Evolutionary conservation across 1,140 invertebrate genomes (phyloP).

Genomic region (Drosophila paulistorum): DNA sequence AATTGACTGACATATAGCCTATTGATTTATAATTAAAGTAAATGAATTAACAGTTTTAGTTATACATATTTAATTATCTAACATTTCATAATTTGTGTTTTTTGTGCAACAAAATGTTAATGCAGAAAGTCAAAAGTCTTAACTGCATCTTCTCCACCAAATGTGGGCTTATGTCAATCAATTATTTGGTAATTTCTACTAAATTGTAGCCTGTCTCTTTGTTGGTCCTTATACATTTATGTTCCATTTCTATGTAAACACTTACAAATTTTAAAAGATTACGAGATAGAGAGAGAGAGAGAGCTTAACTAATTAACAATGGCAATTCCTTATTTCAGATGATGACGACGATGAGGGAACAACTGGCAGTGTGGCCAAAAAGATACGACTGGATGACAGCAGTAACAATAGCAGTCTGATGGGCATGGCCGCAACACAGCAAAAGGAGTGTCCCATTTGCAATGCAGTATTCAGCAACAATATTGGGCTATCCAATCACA

Average conservation of each 20-base stretch:
- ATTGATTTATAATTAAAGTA: too few species aligned
- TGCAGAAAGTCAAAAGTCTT: too few species aligned
- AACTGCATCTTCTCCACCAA: too few species aligned
- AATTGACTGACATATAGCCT: too few species aligned
- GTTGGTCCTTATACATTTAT: not conserved
- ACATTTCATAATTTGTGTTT: too few species aligned
- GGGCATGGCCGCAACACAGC: conserved; percentile 48
- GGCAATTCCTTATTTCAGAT: conserved; percentile 37
- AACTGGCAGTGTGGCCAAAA: conserved; percentile 61
- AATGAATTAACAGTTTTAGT: too few species aligned
- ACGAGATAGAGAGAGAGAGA: not conserved
- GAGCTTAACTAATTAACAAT: not conserved
- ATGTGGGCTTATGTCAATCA: too few species aligned
- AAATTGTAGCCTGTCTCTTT: not conserved
- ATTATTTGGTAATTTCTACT: too few species aligned
- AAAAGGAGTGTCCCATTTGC: conserved; percentile 79
- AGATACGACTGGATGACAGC: conserved; percentile 72
- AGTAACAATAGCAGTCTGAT: conserved; percentile 64
- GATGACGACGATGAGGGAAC: conserved; percentile 69
- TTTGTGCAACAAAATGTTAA: too few species aligned
- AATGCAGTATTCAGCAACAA: conserved; percentile 79
- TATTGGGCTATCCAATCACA: conserved; percentile 81
- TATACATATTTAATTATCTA: too few species aligned
- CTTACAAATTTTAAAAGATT: not conserved
- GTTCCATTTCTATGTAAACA: not conserved